These are phyloP conservation scores for Orthonyx spaldingii DNA, from an alignment of 2,113 vertebrate species.

Conservation along the genomic window DNA sequence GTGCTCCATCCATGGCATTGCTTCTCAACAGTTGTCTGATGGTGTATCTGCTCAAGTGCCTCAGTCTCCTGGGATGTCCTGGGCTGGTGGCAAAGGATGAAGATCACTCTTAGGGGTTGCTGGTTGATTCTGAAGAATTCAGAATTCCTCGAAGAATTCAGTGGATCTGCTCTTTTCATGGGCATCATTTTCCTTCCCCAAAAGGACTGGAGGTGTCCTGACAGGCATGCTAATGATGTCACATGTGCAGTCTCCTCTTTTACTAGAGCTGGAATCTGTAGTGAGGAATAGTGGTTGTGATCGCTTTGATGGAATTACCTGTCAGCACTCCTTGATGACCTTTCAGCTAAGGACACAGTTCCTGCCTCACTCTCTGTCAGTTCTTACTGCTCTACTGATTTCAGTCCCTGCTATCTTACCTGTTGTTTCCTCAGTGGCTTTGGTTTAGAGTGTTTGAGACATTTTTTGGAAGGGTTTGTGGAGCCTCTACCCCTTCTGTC, in stretches of 20 bases:
- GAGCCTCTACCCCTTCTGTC: not conserved
- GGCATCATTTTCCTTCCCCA: not conserved
- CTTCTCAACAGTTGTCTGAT: not conserved
- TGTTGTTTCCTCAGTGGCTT: not conserved
- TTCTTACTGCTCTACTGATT: not conserved
- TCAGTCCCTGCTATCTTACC: not conserved
- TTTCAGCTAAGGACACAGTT: not conserved
- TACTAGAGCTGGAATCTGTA: not conserved
- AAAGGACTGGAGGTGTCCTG: not conserved
- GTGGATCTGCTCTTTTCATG: not conserved
- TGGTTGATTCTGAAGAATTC: not conserved
- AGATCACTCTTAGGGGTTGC: not conserved
- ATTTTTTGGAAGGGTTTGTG: not conserved
- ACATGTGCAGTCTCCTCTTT: not conserved
- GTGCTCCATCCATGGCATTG: not conserved
- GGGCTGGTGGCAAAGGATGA: not conserved
- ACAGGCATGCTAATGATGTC: fast-evolving
- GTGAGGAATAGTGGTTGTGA: not conserved
- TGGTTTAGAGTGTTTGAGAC: not conserved
- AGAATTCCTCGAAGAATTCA: not conserved
- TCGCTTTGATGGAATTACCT: not conserved
- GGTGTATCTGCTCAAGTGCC: not conserved
- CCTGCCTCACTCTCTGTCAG: not conserved
- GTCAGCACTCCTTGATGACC: no score
- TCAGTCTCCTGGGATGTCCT: not conserved